Conservation (phyloP, 2,113 vertebrate species). For the Anser brachyrhynchus region DNA sequence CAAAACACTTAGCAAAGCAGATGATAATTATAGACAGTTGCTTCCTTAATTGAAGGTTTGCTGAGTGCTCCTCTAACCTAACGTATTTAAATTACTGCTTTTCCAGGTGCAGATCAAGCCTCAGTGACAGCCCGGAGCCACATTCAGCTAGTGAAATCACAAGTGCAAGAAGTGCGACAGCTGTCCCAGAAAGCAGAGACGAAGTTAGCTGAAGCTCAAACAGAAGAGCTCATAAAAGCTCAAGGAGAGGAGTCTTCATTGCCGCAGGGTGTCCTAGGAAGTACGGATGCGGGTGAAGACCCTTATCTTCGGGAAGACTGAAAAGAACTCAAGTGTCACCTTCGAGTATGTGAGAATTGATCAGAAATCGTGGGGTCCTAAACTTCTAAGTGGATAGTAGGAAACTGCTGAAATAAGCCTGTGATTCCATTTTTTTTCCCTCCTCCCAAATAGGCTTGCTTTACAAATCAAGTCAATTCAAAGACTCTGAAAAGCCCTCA, state of each 20-base stretch:
- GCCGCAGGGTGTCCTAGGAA: background rate
- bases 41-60: background rate
- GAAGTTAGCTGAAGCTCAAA: conserved; percentile 87
- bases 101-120: conserved; percentile 90
- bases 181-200: conserved; percentile 86
- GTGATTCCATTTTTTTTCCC: background rate
- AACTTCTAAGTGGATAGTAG: background rate
- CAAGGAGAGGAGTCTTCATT: conserved; percentile 37
- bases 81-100: background rate
- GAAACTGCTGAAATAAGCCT: background rate
- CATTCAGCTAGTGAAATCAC: conserved; percentile 84
- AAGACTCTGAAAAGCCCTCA: background rate
- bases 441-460: background rate
- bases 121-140: conserved; percentile 81
- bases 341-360: background rate
- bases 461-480: background rate
- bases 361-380: background rate
- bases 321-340: background rate
- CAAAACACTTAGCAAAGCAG: background rate
- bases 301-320: conserved; percentile 83
- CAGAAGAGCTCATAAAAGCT: conserved; percentile 77
- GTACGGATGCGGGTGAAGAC: conserved; percentile 54
- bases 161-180: conserved; percentile 85
- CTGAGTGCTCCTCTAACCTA: background rate
- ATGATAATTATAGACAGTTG: background rate